Conservation (phyloP, 2,888 invertebrate genomes). For the Dolomedes plantarius region DNA sequence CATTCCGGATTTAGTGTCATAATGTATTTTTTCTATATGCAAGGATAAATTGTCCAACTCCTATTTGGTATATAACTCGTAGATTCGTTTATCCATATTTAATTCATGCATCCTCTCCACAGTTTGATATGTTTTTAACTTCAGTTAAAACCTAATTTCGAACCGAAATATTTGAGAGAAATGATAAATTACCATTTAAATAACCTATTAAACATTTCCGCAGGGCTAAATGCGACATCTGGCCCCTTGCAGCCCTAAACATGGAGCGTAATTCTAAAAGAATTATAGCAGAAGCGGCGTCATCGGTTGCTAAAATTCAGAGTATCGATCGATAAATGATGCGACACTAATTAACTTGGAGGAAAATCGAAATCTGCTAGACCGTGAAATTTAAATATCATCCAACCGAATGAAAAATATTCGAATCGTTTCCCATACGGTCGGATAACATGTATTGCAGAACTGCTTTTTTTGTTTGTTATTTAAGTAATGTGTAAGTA, state of each 20-base stretch:
- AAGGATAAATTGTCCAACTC: too few relatives aligned
- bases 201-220: not conserved
- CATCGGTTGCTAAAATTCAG: not conserved
- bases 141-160: too few relatives aligned
- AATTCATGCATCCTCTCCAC: too few relatives aligned
- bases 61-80: too few relatives aligned
- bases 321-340: not conserved
- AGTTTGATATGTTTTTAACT: too few relatives aligned
- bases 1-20: too few relatives aligned
- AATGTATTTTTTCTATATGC: too few relatives aligned
- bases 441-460: not conserved
- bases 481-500: not conserved
- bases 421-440: not conserved
- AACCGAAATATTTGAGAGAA: not conserved
- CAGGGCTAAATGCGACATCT: not conserved
- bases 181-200: not conserved
- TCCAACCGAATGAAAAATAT: not conserved
- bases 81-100: too few relatives aligned
- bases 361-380: slow-evolving; percentile 5
- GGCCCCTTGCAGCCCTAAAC: not conserved
- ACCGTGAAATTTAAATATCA: not conserved
- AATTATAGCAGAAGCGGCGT: not conserved
- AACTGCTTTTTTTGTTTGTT: not conserved
- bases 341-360: not conserved
- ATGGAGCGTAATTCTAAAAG: not conserved